Evolutionary conservation across 2,113 vertebrate genomes (phyloP).

Genomic region (Macrotis lagotis): DNA sequence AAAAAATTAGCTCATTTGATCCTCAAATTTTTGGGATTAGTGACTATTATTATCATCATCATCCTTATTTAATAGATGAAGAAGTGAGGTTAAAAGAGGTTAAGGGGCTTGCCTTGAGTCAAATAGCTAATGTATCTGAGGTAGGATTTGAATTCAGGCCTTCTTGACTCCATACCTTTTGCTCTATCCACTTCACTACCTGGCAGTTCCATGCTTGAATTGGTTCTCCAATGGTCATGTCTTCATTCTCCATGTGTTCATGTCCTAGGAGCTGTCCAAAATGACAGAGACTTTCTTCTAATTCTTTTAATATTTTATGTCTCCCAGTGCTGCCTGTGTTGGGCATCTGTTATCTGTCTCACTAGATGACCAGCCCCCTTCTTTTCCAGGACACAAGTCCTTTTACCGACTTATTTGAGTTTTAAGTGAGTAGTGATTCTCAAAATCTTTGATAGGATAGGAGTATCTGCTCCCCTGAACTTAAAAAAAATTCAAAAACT

Average conservation of each 20-base stretch:
- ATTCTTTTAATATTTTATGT: not conserved
- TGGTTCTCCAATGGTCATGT: not conserved
- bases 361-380: not conserved
- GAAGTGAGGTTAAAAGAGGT: not conserved
- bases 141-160: not conserved
- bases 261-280: not conserved
- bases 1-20: not conserved
- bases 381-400: not conserved
- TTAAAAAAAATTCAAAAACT: constrained; percentile 9
- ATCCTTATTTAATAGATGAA: not conserved
- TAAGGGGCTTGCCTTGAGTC: not conserved
- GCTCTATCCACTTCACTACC: not conserved
- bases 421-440: not conserved
- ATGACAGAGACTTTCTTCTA: not conserved
- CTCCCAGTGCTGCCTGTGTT: not conserved
- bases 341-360: not conserved
- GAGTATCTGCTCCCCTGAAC: not conserved
- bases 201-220: not conserved
- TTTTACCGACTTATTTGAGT: not conserved
- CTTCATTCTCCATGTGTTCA: not conserved
- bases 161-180: not conserved
- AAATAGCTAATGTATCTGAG: not conserved
- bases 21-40: not conserved
- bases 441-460: not conserved
- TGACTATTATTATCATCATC: not conserved